Evolutionary conservation across 2,113 vertebrate genomes (phyloP).

Genomic region (Oxyura jamaicensis): DNA sequence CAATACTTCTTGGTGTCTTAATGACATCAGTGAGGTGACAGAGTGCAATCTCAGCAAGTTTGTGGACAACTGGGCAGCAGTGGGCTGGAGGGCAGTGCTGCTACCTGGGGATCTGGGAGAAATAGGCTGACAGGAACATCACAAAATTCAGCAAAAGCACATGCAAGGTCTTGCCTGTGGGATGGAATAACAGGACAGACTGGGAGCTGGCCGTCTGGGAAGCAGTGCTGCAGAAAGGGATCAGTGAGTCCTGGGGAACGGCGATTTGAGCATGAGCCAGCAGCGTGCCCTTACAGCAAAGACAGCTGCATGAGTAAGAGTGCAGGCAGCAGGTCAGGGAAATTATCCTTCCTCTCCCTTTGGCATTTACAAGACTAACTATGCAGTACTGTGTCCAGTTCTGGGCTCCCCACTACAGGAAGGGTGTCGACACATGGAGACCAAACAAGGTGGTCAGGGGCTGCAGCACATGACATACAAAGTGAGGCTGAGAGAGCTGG

Average conservation of each 20-base stretch:
- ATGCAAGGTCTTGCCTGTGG: background rate
- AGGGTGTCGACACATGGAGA: background rate
- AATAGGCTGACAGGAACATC: background rate
- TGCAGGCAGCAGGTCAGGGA: background rate
- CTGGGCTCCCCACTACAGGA: background rate
- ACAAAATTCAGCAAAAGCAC: background rate
- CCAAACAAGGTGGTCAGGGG: background rate
- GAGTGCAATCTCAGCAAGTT: background rate
- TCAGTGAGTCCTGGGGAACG: background rate
- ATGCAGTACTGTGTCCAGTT: background rate
- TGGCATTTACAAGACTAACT: background rate
- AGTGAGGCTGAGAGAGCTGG: background rate
- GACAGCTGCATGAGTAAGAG: accelerated
- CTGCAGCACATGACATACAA: background rate
- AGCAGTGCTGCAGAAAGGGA: background rate
- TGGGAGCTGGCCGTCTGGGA: background rate
- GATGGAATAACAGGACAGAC: background rate
- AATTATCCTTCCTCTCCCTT: background rate
- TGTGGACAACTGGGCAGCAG: background rate
- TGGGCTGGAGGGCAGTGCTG: background rate
- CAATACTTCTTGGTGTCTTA: background rate
- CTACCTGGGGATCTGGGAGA: background rate
- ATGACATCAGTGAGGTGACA: background rate
- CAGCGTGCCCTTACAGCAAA: background rate
- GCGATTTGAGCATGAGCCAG: background rate